Percentiles rank a stretch among this genome's conserved stretches.
Conservation (phyloP, 2,888 invertebrate genomes). For the Candidula unifasciata region DNA sequence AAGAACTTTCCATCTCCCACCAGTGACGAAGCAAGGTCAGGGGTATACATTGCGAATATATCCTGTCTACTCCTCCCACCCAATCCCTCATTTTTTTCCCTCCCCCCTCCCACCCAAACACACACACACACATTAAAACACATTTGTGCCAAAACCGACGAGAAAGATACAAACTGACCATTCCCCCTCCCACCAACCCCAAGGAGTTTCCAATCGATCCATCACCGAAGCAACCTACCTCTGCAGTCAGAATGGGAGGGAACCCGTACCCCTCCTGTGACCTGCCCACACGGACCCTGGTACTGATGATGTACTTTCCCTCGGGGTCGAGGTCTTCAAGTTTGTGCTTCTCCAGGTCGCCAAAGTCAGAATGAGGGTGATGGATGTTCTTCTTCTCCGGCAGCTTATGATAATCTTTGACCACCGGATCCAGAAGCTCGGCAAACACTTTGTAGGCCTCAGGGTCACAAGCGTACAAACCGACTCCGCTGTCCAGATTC, state of each 20-base stretch:
- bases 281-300: constrained; percentile 73
- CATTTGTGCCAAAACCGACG: no score
- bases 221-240: constrained; percentile 64
- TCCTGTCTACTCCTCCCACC: no score
- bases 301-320: constrained; percentile 84
- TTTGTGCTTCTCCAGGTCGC: constrained; percentile 87
- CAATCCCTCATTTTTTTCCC: no score
- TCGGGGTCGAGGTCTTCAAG: constrained; percentile 88
- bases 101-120: no score
- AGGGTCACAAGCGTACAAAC: constrained; percentile 69
- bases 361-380: constrained; percentile 87
- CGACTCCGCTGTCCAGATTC: constrained; percentile 92
- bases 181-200: no score
- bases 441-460: constrained; percentile 69
- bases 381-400: constrained; percentile 55
- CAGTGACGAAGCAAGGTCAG: no score
- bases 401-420: constrained; percentile 78
- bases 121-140: no score
- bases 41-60: no score
- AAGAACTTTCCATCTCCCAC: no score
- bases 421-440: constrained; percentile 66
- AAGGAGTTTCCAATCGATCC: no score
- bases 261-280: constrained; percentile 71
- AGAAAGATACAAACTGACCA: no score
- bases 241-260: constrained; percentile 87